phyloP scores from a whole-genome alignment of 2,797 vertebrate species.

The Squalus acanthias region DNA sequence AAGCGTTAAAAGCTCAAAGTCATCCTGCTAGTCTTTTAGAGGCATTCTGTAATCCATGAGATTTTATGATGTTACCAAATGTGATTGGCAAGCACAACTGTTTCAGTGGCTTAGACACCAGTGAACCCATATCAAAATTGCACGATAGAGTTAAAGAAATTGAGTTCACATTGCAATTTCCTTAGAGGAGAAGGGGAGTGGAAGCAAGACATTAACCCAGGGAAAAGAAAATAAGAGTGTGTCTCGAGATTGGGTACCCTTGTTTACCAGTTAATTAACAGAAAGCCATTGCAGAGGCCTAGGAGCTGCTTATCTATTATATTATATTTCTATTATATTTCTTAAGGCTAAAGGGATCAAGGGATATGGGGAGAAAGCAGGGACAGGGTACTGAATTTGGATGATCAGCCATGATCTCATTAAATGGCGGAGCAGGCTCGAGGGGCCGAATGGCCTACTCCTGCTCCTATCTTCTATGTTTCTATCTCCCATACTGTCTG shows the following conservation, averaged over 20 bases:
- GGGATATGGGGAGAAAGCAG: too few species aligned
- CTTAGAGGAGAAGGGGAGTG: background rate
- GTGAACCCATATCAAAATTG: background rate
- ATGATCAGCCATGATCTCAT: too few species aligned
- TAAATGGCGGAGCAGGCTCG: too few species aligned
- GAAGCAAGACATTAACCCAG: background rate
- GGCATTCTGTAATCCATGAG: background rate
- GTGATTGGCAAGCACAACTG: background rate
- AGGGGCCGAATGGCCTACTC: too few species aligned
- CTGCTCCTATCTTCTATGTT: too few species aligned
- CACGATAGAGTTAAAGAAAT: background rate
- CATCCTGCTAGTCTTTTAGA: background rate
- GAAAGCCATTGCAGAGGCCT: background rate
- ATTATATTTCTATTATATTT: too few species aligned
- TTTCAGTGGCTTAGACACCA: background rate
- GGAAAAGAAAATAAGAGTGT: background rate
- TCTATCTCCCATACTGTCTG: background rate
- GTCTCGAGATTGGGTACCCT: background rate
- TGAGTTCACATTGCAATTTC: background rate
- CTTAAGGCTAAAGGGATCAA: too few species aligned
- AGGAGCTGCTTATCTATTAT: background rate
- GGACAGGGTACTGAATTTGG: too few species aligned
- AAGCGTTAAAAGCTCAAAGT: slow-evolving; percentile 25
- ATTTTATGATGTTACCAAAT: background rate
- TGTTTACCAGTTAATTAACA: background rate